Conservation (phyloP, 2,888 invertebrate genomes). For the Palloptera scutellata region DNA sequence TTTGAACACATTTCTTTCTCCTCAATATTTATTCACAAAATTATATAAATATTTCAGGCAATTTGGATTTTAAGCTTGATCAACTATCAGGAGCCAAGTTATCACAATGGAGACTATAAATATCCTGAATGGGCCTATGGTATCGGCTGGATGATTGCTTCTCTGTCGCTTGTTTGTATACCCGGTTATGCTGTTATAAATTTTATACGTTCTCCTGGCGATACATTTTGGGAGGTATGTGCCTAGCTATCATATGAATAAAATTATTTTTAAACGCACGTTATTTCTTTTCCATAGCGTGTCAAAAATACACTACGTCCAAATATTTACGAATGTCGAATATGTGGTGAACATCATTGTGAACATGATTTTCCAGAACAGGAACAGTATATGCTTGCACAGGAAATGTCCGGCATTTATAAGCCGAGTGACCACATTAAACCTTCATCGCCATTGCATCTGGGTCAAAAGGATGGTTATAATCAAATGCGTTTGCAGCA, state of each 20-base stretch:
- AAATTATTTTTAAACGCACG: not conserved
- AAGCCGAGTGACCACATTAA: constrained; percentile 42
- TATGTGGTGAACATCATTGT: constrained; percentile 81
- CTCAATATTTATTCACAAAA: not conserved
- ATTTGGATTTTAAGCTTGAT: constrained; percentile 89
- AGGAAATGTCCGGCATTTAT: constrained; percentile 56
- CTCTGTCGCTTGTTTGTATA: constrained; percentile 83
- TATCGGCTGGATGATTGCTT: constrained; percentile 87
- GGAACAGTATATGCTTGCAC: constrained; percentile 65
- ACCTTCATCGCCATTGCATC: constrained; percentile 28
- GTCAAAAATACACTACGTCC: constrained; percentile 78
- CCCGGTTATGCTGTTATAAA: constrained; percentile 82
- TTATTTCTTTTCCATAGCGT: constrained; percentile 68
- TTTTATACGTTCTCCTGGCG: constrained; percentile 75
- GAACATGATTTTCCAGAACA: constrained; percentile 70
- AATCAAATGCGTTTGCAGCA: constrained; percentile 50
- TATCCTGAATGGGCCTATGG: constrained; percentile 86
- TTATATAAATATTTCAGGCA: constrained; percentile 66
- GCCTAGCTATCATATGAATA: not conserved
- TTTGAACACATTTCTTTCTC: not conserved
- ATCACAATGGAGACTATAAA: constrained; percentile 78
- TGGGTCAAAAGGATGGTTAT: constrained; percentile 46
- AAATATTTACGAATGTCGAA: constrained; percentile 76
- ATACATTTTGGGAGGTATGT: constrained; percentile 75
- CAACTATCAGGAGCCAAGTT: constrained; percentile 86